A percentile compares a stretch with the other conserved stretches of the same genome.
phyloP scores from a whole-genome alignment of 2,113 vertebrate species.

The Hippocampus zosterae region DNA sequence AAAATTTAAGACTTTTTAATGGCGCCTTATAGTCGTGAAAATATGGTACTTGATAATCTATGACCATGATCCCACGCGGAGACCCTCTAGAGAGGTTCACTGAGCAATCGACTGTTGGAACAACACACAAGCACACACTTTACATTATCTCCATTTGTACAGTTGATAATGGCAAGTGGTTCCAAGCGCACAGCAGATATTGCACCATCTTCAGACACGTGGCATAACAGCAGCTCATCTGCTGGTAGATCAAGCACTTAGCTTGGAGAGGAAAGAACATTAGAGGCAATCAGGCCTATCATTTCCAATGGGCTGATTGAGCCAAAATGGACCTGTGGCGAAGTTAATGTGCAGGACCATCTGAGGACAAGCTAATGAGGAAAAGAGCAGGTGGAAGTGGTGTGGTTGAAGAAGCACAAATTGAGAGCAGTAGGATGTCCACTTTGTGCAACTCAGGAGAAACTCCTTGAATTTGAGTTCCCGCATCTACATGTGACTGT shows the following conservation, averaged over 20 bases:
- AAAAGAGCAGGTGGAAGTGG: conserved; percentile 49
- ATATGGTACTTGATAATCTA: neutral
- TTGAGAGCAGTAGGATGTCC: conserved; percentile 18
- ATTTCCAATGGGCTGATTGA: conserved; percentile 49
- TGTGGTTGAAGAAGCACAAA: conserved; percentile 27
- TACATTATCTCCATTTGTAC: conserved; percentile 41
- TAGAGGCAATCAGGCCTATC: conserved; percentile 56
- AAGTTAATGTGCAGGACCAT: conserved; percentile 45
- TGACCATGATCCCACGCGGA: neutral
- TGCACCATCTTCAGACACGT: conserved; percentile 12
- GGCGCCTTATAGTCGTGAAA: no score
- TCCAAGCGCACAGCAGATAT: conserved; percentile 41
- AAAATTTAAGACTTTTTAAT: no score
- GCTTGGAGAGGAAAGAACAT: conserved; percentile 41
- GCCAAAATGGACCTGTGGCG: conserved; percentile 46
- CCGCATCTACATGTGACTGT: neutral
- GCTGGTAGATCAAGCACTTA: conserved; percentile 54
- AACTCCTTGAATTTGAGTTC: conserved; percentile 1
- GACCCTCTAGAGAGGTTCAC: conserved; percentile 1
- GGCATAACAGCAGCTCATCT: conserved; percentile 28
- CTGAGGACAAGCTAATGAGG: conserved; percentile 41
- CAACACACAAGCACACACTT: conserved; percentile 1
- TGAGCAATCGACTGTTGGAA: neutral
- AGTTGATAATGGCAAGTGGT: conserved; percentile 44
- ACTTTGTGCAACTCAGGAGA: conserved; percentile 21